Evolutionary conservation across 2,113 vertebrate genomes (phyloP), one percentile per base, ranked within the genome.

Genomic region (Coptodon rendalli): DNA sequence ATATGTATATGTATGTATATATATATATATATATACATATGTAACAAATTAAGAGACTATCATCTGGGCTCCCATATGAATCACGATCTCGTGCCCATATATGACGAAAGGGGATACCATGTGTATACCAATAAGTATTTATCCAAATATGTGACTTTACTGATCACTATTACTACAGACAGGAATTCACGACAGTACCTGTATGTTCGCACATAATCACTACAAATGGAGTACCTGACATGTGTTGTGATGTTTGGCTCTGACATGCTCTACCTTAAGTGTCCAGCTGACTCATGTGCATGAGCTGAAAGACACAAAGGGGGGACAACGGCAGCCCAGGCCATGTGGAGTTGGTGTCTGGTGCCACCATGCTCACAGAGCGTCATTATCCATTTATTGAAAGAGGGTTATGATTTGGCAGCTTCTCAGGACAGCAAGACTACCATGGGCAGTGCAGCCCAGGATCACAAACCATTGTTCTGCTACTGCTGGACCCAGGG

Each of bases 401-500:
- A 84, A 86, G 56, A 81, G 87, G 89, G 80, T 73, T 89, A 66
- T 79, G 86, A 90, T 84, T 87, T 93, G 92, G 92, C 87, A 89
- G 57, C 56, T 5, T 50, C 27, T 71, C 73, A 0, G 87, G 61
- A 83, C 80, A 66, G 80, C 38, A 11, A 85, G 84, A 82, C 84
- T 86, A 13, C 90, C 6, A 66, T 90, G 86, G 83, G 90, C 90
- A 86, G 79, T 5, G 40, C 17, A 83, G 61, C 22, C 40, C 17
- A 2, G 53, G 38, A 78, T 86, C 61, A 3, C 83, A 80, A 56
- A 93, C 89, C 61, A 73, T 89, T 84, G 7, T 53, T 53, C 89
- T 78, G 82, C 84, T 85, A 86, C 85, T 29, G 24, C 85, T 11
- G 13, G 12, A 84, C 14, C 52, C 53, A 53, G 85, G 54, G 82